Conservation (phyloP, 2,888 invertebrate genomes). For the Notocelia uddmanniana region DNA sequence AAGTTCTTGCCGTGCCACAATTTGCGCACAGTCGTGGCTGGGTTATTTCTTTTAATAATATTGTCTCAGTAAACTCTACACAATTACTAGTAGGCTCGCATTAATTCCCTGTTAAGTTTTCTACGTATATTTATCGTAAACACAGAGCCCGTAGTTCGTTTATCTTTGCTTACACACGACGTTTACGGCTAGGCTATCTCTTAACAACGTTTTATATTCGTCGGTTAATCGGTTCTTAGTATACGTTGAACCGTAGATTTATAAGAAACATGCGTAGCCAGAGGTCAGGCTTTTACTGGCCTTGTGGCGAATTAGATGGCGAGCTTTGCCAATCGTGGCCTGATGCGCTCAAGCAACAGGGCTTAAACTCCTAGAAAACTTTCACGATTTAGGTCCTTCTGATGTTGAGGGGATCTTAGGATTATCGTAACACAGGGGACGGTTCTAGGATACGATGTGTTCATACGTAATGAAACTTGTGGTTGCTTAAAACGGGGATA, state of each 20-base stretch:
- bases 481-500: too few relatives aligned
- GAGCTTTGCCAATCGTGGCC: neutral
- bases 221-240: neutral
- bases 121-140: constrained; percentile 4
- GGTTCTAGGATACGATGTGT: neutral
- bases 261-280: neutral
- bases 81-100: neutral
- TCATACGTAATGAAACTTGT: neutral
- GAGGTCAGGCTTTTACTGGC: neutral
- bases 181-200: neutral
- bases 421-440: neutral
- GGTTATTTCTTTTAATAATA: too few relatives aligned
- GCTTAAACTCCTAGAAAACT: neutral
- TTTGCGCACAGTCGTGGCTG: too few relatives aligned
- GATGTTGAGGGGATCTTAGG: neutral
- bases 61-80: neutral
- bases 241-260: neutral
- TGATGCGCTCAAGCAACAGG: neutral
- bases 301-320: neutral
- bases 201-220: neutral
- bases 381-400: neutral
- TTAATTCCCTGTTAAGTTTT: constrained; percentile 1
- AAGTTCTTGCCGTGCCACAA: too few relatives aligned
- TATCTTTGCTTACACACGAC: constrained; percentile 11
- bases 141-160: constrained; percentile 1